Conservation (phyloP, 1,140 invertebrate genomes). For the Ditylenchus dipsaci region DNA sequence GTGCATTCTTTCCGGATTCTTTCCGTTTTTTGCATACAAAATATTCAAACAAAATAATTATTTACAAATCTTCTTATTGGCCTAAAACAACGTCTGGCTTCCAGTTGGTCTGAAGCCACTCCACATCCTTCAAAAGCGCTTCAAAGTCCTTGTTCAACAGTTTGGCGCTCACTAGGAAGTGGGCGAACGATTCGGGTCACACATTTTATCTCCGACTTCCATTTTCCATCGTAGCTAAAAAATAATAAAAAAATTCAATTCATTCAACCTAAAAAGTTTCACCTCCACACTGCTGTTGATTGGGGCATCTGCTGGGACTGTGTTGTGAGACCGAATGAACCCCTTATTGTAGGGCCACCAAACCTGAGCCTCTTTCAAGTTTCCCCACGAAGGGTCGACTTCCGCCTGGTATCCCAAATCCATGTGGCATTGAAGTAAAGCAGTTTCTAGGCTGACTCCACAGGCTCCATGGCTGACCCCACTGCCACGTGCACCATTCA, state of each 20-base stretch:
- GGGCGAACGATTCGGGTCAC: neutral
- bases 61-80: neutral
- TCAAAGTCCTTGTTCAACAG: neutral
- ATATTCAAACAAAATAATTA: too few species aligned
- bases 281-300: slow-evolving; percentile 1
- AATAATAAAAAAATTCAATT: neutral
- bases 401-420: slow-evolving; percentile 8
- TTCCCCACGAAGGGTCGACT: slow-evolving; percentile 11
- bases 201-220: neutral
- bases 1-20: too few species aligned
- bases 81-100: neutral
- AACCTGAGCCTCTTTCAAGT: neutral
- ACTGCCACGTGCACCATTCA: slow-evolving; percentile 23
- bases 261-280: neutral
- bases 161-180: neutral
- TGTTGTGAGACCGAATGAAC: slow-evolving; percentile 4
- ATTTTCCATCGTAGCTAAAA: neutral
- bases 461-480: slow-evolving; percentile 8
- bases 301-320: neutral
- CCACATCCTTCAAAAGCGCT: neutral
- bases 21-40: too few species aligned
- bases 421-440: slow-evolving; percentile 12
- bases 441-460: slow-evolving; percentile 23
- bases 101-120: neutral
- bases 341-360: slow-evolving; percentile 13